A percentile compares a stretch with the other conserved stretches of the same genome.
Evolutionary conservation across 2,888 invertebrate species (phyloP).

Genomic region (Ochropacha duplaris): DNA sequence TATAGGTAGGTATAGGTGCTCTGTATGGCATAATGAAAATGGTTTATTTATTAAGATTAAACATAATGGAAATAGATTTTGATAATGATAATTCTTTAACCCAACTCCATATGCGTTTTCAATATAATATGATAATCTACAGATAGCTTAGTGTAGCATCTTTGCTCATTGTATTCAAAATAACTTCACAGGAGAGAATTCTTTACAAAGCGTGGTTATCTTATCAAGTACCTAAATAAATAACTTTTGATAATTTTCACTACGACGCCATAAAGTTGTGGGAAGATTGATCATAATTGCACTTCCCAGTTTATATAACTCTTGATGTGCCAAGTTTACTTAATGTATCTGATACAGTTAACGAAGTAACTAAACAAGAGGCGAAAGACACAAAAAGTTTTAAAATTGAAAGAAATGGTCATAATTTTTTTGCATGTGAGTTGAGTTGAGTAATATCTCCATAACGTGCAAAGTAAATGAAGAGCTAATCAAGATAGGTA

Average conservation of each 20-base stretch:
- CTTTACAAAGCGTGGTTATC: not conserved
- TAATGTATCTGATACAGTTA: not conserved
- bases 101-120: no score
- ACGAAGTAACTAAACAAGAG: not conserved
- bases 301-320: not conserved
- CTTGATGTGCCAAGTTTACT: not conserved
- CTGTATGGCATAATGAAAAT: no score
- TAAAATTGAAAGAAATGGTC: not conserved
- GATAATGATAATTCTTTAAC: no score
- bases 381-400: not conserved
- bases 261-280: not conserved
- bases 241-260: not conserved
- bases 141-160: not conserved
- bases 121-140: no score
- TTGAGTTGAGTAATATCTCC: no score
- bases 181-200: not conserved
- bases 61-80: no score
- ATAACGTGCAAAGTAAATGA: no score
- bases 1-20: no score
- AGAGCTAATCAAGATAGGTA: not conserved
- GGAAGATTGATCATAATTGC: slow-evolving; percentile 1
- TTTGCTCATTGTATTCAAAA: not conserved
- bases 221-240: not conserved
- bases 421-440: no score
- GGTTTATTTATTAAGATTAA: no score